Base-by-base conservation (phyloP, 2,888 invertebrate genomes). In the Eristalis pertinax region DNA sequence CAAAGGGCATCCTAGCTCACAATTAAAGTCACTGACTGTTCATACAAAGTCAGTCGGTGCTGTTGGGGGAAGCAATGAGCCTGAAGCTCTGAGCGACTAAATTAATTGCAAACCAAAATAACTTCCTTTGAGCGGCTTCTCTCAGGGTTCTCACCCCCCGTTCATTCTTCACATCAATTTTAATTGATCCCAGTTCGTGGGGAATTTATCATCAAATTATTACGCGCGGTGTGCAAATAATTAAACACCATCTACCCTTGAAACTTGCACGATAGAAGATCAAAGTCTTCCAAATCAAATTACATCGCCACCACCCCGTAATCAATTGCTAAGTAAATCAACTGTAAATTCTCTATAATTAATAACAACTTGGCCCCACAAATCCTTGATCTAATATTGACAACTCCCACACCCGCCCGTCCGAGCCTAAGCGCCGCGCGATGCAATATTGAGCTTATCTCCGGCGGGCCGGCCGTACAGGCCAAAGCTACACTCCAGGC, bases 301-400 rank as follows among this genome's bases (percentile, higher is more conserved):
- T 68, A 41, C 24, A 8, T 68, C 67, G 58, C 38, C 19, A 8
- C 64, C 43, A 22, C 19, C 19, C 29, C n/a, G 10, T 50, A 79
- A 70, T 75, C 76, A 76, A 76, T 76, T 41, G 62, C 72, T 24
- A 19, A 38, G 13, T 50, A 74, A 79, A 82, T 86, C 75, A 86
- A 79, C 82, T 82, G 78, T 70, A 86, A 79, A 82, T 82, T 78
- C 68, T 75, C 78, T 29, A 78, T 86, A 86, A 86, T 82, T 86
- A 78, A 86, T 82, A 75, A 68, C 65, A 74, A 32, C 65, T 11
- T 29, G 72, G 72, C 24, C 63, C 24, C 35, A 22, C 62, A 64
- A 82, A 77, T 82, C 70, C 82, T 78, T 75, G 43, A 72, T 70
- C 75, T 43, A 86, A 86, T 82, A 72, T 86, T 86, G 75, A 79